Percentiles rank a stretch among this genome's conserved stretches.
These are phyloP conservation scores for Bettongia penicillata DNA, from an alignment of 2,113 vertebrate species.

Conservation along the genomic window DNA sequence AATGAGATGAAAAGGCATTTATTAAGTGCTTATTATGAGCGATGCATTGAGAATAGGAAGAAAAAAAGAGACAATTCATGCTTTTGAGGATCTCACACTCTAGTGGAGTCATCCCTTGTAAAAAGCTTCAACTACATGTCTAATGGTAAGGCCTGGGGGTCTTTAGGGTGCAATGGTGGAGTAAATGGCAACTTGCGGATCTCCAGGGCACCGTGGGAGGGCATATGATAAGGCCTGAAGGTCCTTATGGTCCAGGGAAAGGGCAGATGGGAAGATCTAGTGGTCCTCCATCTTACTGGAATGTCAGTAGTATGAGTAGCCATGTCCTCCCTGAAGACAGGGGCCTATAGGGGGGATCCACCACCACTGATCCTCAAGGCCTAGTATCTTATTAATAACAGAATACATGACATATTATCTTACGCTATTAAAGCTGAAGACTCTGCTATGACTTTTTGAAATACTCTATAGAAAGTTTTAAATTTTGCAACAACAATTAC, in stretches of 20 bases:
- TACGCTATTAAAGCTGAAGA: neutral
- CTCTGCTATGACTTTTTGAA: neutral
- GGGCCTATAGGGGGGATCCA: neutral
- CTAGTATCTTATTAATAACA: neutral
- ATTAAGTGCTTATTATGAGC: neutral
- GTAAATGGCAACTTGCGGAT: neutral
- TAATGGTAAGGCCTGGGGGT: neutral
- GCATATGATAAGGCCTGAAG: neutral
- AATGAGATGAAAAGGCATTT: neutral
- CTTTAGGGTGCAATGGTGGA: too few species aligned
- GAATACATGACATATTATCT: neutral
- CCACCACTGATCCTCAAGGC: neutral
- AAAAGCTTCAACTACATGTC: neutral
- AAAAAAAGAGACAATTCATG: neutral
- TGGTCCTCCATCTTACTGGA: neutral
- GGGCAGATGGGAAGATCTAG: slow-evolving; percentile 27
- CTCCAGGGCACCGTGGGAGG: neutral
- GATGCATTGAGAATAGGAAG: neutral
- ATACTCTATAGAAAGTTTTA: neutral
- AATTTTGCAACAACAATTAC: neutral
- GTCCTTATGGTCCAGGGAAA: neutral
- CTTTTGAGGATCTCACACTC: neutral
- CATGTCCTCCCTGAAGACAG: neutral
- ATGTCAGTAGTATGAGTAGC: neutral
- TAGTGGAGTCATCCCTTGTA: neutral